Evolutionary conservation across 2,113 vertebrate species (phyloP).

Genomic region (Phrynocephalus versicolor): DNA sequence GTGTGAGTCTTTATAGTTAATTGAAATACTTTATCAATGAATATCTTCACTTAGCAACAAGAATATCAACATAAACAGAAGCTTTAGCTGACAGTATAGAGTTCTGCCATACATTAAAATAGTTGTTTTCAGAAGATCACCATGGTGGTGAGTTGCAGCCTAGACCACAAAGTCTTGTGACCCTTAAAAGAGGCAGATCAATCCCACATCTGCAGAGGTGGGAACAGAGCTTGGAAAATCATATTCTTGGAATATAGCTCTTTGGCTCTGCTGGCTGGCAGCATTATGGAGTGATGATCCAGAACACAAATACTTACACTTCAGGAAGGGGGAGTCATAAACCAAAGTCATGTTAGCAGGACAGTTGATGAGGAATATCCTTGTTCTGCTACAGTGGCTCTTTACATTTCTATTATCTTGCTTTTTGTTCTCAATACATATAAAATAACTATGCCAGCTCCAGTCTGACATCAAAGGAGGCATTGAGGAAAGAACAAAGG

Average conservation of each 20-base stretch:
- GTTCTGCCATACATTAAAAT: slow-evolving; percentile 5
- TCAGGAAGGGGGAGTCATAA: no score
- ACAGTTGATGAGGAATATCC: neutral
- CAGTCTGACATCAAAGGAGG: neutral
- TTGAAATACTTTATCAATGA: slow-evolving; percentile 75
- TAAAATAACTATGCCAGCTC: neutral
- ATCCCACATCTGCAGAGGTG: neutral
- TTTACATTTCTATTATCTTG: neutral
- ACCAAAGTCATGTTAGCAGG: no score
- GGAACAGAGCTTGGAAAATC: neutral
- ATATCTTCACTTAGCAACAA: slow-evolving; percentile 63
- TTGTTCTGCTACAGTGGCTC: neutral
- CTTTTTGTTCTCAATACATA: neutral
- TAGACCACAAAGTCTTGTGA: neutral
- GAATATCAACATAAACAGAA: slow-evolving; percentile 55
- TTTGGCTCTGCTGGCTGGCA: no score
- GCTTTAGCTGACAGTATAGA: slow-evolving; percentile 40
- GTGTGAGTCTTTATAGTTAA: slow-evolving; percentile 69
- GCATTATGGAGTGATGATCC: no score
- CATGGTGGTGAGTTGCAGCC: neutral
- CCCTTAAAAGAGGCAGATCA: neutral
- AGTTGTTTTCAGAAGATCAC: neutral
- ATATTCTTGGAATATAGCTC: neutral
- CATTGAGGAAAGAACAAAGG: neutral
- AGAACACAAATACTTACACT: no score